Evolutionary conservation across 2,797 vertebrate species (phyloP), one percentile per base, ranked within the genome.

Genomic region (Cuniculus paca): DNA sequence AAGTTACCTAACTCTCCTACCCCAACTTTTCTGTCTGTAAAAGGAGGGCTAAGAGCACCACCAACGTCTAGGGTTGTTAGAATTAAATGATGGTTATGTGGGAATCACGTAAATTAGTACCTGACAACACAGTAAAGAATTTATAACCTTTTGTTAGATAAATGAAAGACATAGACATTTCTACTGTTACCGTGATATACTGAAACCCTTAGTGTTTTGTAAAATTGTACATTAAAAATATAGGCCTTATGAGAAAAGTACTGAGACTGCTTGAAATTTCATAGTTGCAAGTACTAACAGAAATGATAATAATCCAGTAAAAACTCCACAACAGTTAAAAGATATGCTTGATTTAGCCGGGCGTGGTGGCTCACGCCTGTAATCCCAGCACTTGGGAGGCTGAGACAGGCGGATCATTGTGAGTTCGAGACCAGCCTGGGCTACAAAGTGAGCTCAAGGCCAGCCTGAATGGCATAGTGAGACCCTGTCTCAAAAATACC

Each of bases 201-300:
- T 56, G 34, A 91, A 96, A 97, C 54, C 13, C 10, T 63, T 50
- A 86, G 31, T 54, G 85, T 91, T 96, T 91, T 89, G 2, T 93
- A 88, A 89, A 95, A 77, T 78, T 65, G 9, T 48, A 42, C 28
- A 50, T 60, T 84, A 92, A 92, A 94, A 89, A 68, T 78, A 45
- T 0, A 86, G 70, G 63, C 22, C 24, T 83, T 79, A 74, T 52
- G 61, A 96, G 87, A 93, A 96, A 92, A 91, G 68, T 91, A 61
- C 17, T 68, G 19, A 36, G 50, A 79, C 39, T 83, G 26, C 61
- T 91, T 91, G 39, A 84, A 95, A 80, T 86, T 96, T 96, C 91
- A 12, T 88, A 82, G 58, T 91, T 22, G 56, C n/a, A 13, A 83
- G 13, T 83, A 88, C 48, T 74, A 91, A 85, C 39, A 94, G 75